Base-by-base conservation (phyloP, 1,140 invertebrate genomes). In the Drosophila guanche region DNA sequence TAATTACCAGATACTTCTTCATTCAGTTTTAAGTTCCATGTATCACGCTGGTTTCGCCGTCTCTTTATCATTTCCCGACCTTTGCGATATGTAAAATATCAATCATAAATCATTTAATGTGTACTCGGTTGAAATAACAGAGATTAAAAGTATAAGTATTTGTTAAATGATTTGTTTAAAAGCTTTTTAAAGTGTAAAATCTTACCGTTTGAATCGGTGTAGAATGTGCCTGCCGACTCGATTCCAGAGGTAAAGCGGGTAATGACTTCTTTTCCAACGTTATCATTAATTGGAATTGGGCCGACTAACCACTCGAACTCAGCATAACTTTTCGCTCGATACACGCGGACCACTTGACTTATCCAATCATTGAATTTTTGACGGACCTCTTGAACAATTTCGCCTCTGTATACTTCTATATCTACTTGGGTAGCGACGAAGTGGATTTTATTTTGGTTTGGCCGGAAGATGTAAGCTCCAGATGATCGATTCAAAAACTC, bases 301-400 rank as follows among this genome's bases (percentile, higher is more conserved):
- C 98, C 98, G 73, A 99, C 94, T 3, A 98, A 92, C 97, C 97
- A 99, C 84, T 99, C 95, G 45, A 99, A 95, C 92, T 99, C 97
- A 0, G 97, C 92, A 55, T 93, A 92, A 62, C 94, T 93, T 45
- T 94, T 93, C 10, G 91, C 91, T 0, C 93, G 92, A 69, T 97
- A 97, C 0, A 98, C 78, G 46, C 97, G 92, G 45, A 98, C 93
- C 4, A 96, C 94, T 92, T 98, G 96, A 27, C 94, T 96, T 0
- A 96, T 92, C 96, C 96, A 99, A 27, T 95, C 93, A 46, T 93
- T 94, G 73, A 95, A 95, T 25, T 89, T 91, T 85, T 97, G 96
- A 74, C 97, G 95, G 12, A 98, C 93, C 93, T 99, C 98, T 45
- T 96, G 92, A 0, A 98, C 95, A 3, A 97, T 61, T 0, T 93